Evolutionary conservation across 1,140 invertebrate species (phyloP), one percentile per base, ranked within the genome.

Genomic region (Drosophila paulistorum): DNA sequence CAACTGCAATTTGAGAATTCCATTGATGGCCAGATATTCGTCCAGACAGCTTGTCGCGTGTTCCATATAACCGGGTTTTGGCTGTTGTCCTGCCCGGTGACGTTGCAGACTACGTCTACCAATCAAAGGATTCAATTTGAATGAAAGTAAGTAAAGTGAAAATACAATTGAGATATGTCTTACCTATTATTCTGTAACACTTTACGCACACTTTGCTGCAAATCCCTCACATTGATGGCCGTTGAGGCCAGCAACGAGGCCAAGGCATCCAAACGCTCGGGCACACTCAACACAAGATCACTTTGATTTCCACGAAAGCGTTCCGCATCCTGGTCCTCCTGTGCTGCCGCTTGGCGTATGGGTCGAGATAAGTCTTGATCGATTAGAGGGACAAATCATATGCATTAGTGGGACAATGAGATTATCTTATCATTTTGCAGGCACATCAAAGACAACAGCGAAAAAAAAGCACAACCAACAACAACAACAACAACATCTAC

Each of bases 1-100:
- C 17, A 92, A 69, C 63, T 90, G 83, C 2, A 92, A n/a, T 45
- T 78, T 79, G 3, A 90, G 62, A 7, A 92, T 86, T 9, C 91
- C 91, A 35, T 83, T 81, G 13, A 68, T 20, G 0, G 70, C 62
- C 30, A 84, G 17, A 23, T 63, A 65, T 7, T 42, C 69, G 11
- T 91, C 76, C 33, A 55, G 55, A 30, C 91, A 92, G 62, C 91
- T 91, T 23, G 65, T 89, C 1, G 74, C 65, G 7, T 26, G 59
- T 57, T 63, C 75, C 37, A 39, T 39, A n/a, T 11, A 39, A 4
- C 10, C 37, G 1, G 37, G 3, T 2, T n/a, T 39, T 11, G 37
- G 37, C 0, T 6, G 54, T 1, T 37, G 3, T 23, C 23, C 14
- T 64, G 67, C 3, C 67, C 14, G 10, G 7, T 54, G 68, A 41